A percentile compares a stretch with the other conserved stretches of the same genome.
phyloP scores from a whole-genome alignment of 2,113 vertebrate genomes.

The Puma concolor region DNA sequence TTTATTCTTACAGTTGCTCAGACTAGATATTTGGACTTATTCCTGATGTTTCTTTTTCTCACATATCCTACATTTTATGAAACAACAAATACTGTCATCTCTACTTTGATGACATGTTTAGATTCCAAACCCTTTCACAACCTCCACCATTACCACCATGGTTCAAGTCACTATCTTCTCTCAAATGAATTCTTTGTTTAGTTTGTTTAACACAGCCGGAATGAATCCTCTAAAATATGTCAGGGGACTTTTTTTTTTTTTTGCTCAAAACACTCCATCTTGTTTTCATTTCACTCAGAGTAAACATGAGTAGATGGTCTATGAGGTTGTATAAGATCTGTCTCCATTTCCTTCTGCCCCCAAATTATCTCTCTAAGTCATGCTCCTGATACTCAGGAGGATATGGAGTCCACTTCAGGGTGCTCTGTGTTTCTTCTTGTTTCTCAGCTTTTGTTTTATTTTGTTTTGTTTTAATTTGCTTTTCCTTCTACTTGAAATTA shows the following conservation, averaged over 20 bases:
- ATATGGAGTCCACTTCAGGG: not conserved
- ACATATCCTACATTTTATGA: not conserved
- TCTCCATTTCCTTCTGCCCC: not conserved
- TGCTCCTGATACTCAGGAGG: too few species aligned
- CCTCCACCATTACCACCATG: not conserved
- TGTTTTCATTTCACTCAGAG: not conserved
- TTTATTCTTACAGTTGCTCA: not conserved
- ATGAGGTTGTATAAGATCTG: not conserved
- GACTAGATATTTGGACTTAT: not conserved
- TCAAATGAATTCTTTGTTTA: not conserved
- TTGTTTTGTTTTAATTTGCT: not conserved
- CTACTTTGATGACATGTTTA: not conserved
- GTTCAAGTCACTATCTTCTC: not conserved
- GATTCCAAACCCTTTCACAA: not conserved
- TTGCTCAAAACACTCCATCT: not conserved
- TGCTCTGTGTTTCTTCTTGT: not conserved
- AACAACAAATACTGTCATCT: not conserved
- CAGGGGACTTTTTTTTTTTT: not conserved
- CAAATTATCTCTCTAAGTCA: not conserved
- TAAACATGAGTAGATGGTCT: not conserved
- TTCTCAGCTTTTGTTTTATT: not conserved
- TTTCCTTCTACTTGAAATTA: not conserved
- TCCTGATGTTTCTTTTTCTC: not conserved
- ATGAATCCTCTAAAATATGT: not conserved
- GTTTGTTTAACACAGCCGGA: not conserved